Base-by-base conservation (phyloP, 2,113 vertebrate species). In the Notiomystis cincta region DNA sequence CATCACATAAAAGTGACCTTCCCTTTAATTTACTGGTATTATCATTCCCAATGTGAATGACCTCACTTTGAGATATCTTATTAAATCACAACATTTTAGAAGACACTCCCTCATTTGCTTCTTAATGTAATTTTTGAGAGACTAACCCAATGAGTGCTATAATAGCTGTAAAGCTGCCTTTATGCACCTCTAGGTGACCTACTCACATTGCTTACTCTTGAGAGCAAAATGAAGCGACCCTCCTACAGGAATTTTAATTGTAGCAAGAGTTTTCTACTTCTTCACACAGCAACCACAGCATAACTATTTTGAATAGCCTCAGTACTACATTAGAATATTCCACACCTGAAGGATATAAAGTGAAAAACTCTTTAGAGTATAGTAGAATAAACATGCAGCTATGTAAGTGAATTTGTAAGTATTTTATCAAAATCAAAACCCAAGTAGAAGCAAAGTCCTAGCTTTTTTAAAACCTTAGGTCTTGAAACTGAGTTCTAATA, bases 1-100 rank as follows among this genome's bases (percentile, higher is more conserved):
- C 40, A 60, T 61, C 79, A 93, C 23, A 83, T 60, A 87, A 77
- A 97, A 92, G 51, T 89, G 80, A 95, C 86, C 64, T 88, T 92
- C 72, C 42, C 37, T 93, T 92, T 92, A 87, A 95, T 67, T 40
- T 83, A 78, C 65, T 75, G 30, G 67, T 73, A 79, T 85, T 90
- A 81, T 42, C 35, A 66, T 88, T 86, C 71, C 58, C 64, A 86
- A 15, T 78, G 61, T 53, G 37, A 94, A 93, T 79, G 67, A 93
- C 82, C 69, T 94, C 85, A 90, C 53, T 95, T 72, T 30, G 40
- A 93, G 71, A 81, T 62, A 72, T n/a, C 37, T 88, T 92, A 93
- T 86, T 92, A 89, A 89, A 90, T 86, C 69, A 71, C 35, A 90
- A 10, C 30, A 67, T 67, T 89, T 82, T 65, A 78, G 53, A 90